phyloP scores from a whole-genome alignment of 2,888 invertebrate genomes.

The Tigriopus californicus region DNA sequence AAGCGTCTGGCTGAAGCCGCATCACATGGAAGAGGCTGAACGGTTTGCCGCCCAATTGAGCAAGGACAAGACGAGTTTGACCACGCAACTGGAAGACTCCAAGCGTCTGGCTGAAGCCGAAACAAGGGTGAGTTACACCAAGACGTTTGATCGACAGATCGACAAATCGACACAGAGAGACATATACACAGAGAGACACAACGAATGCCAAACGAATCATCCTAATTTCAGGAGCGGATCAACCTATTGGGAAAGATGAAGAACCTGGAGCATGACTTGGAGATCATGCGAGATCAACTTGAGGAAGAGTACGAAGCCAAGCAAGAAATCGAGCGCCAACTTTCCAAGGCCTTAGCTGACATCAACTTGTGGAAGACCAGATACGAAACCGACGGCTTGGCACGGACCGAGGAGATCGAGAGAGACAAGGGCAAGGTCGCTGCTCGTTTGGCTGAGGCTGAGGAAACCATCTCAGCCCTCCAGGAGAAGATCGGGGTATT shows the following conservation, averaged over 20 bases:
- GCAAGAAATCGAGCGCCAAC: conserved; percentile 34
- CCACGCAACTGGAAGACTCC: conserved; percentile 62
- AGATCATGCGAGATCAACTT: conserved; percentile 31
- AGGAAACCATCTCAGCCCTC: conserved; percentile 33
- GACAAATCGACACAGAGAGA: too few relatives aligned
- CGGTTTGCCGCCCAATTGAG: conserved; percentile 26
- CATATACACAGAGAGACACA: too few relatives aligned
- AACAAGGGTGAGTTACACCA: conserved; percentile 46
- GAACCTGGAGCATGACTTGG: conserved; percentile 23
- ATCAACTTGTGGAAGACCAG: conserved; percentile 11
- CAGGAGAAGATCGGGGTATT: conserved; percentile 33
- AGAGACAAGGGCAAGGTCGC: conserved; percentile 26
- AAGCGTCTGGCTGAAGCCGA: conserved; percentile 45
- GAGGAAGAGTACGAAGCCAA: conserved; percentile 26
- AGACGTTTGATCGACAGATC: too few relatives aligned
- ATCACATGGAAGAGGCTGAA: conserved; percentile 35
- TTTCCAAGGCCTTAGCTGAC: conserved; percentile 13
- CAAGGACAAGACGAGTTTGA: conserved; percentile 36
- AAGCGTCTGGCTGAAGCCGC: conserved; percentile 53
- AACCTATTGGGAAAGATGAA: conserved; percentile 22
- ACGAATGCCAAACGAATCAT: too few relatives aligned
- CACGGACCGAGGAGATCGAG: conserved; percentile 19
- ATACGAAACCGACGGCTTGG: conserved; percentile 28
- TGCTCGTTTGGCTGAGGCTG: conserved; percentile 34
- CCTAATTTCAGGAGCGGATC: conserved; percentile 32